phyloP scores from a whole-genome alignment of 2,113 vertebrate species.

The Myrmophylax atrothorax region DNA sequence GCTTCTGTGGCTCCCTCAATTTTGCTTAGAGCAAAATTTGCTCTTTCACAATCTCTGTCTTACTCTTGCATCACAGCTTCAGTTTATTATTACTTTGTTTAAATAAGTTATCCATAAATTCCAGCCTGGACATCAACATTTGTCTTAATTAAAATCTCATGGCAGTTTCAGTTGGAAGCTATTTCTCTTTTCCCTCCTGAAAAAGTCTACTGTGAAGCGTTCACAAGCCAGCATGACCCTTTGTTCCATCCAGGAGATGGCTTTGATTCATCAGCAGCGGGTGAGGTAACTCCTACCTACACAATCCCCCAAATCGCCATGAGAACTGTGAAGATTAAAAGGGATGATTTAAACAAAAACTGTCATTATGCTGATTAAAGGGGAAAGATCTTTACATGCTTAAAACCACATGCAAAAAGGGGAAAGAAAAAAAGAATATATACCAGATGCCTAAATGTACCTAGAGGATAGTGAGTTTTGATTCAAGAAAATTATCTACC shows the following conservation, averaged over 20 bases:
- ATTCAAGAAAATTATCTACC: constrained; percentile 18
- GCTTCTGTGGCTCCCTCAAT: not conserved
- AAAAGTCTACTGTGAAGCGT: constrained; percentile 42
- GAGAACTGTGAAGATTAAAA: constrained; percentile 65
- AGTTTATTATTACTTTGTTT: constrained; percentile 31
- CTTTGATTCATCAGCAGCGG: constrained; percentile 47
- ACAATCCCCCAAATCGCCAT: constrained; percentile 25
- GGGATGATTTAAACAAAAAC: constrained; percentile 49
- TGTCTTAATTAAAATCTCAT: constrained; percentile 58
- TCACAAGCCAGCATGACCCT: constrained; percentile 39
- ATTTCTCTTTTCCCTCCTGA: constrained; percentile 26
- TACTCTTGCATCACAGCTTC: not conserved
- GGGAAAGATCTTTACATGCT: constrained; percentile 41
- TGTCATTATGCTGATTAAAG: constrained; percentile 63
- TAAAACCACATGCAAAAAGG: constrained; percentile 53
- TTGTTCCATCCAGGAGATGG: constrained; percentile 27
- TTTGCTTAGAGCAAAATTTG: not conserved
- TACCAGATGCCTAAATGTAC: constrained; percentile 50
- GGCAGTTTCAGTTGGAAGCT: constrained; percentile 44
- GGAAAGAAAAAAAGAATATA: not conserved
- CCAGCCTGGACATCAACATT: constrained; percentile 6
- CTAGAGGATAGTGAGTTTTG: constrained; percentile 47
- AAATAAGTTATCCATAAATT: constrained; percentile 43
- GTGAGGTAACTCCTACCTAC: constrained; percentile 60
- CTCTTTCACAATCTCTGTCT: not conserved